Conservation (phyloP, 1,140 invertebrate species). For the Macrocentrus cingulum region DNA sequence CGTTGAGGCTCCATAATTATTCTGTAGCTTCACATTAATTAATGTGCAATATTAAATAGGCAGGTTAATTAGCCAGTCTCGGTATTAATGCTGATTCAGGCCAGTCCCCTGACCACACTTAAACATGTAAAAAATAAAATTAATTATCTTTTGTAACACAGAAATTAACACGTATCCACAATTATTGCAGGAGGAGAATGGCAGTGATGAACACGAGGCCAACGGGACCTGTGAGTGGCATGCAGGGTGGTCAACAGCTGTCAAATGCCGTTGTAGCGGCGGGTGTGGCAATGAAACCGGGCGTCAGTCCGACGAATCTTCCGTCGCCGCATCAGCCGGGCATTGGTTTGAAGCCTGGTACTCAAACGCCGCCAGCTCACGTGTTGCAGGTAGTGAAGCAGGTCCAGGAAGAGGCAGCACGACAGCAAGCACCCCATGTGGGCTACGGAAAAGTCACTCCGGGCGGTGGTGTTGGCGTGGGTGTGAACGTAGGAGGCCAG, state of each 20-base stretch:
- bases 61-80: conserved; percentile 39
- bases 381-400: conserved; percentile 87
- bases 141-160: not conserved
- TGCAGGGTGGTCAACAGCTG: conserved; percentile 50
- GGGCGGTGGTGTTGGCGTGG: conserved; percentile 45
- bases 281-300: conserved; percentile 55
- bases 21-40: conserved; percentile 10
- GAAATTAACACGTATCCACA: conserved; percentile 31
- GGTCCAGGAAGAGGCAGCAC: conserved; percentile 88
- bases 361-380: conserved; percentile 76
- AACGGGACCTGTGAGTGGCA: conserved; percentile 52
- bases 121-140: not conserved
- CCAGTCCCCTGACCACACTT: conserved; percentile 38
- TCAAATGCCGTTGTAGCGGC: conserved; percentile 53
- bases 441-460: conserved; percentile 73
- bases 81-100: conserved; percentile 29
- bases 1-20: not conserved
- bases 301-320: conserved; percentile 51
- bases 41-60: conserved; percentile 35
- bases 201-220: conserved; percentile 81
- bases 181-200: conserved; percentile 74
- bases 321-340: conserved; percentile 63
- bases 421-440: conserved; percentile 76
- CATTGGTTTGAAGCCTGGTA: conserved; percentile 70
- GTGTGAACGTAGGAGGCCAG: conserved; percentile 48